phyloP scores from a whole-genome alignment of 2,888 invertebrate genomes.

The Platerodrilus igneus region DNA sequence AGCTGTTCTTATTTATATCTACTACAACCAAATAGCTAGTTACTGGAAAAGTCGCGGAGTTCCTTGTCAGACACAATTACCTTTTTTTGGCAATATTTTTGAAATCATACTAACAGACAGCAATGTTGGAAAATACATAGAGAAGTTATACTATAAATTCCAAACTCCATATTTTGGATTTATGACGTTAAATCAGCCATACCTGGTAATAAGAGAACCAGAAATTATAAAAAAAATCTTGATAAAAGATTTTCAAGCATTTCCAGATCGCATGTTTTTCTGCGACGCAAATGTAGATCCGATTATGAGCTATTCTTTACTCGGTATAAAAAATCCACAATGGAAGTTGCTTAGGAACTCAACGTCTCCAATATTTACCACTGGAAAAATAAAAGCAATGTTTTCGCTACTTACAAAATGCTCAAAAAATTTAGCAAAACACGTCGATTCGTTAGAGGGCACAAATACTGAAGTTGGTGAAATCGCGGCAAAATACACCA shows the following conservation, averaged over 20 bases:
- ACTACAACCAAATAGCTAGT: no score
- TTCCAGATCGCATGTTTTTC: constrained; percentile 48
- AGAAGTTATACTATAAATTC: constrained; percentile 33
- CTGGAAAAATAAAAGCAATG: constrained; percentile 54
- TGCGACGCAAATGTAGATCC: constrained; percentile 45
- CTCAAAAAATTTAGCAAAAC: constrained; percentile 34
- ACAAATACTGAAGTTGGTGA: constrained; percentile 37
- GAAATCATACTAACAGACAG: constrained; percentile 37
- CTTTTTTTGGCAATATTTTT: constrained; percentile 46
- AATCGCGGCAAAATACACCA: constrained; percentile 39
- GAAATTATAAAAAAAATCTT: constrained; percentile 49
- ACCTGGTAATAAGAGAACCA: constrained; percentile 47
- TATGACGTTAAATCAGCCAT: constrained; percentile 50
- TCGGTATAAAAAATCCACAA: constrained; percentile 48
- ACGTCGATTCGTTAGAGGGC: constrained; percentile 20
- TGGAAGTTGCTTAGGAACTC: constrained; percentile 54
- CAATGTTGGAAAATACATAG: constrained; percentile 38
- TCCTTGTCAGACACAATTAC: constrained; percentile 40
- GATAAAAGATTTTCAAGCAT: constrained; percentile 50
- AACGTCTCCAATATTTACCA: constrained; percentile 53
- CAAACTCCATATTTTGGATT: constrained; percentile 46
- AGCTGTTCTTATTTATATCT: no score
- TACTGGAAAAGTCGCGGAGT: constrained; percentile 47
- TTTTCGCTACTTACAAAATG: constrained; percentile 47
- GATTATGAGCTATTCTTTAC: constrained; percentile 44